phyloP scores from a whole-genome alignment of 2,888 invertebrate species.

The Ypsolopha sequella region DNA sequence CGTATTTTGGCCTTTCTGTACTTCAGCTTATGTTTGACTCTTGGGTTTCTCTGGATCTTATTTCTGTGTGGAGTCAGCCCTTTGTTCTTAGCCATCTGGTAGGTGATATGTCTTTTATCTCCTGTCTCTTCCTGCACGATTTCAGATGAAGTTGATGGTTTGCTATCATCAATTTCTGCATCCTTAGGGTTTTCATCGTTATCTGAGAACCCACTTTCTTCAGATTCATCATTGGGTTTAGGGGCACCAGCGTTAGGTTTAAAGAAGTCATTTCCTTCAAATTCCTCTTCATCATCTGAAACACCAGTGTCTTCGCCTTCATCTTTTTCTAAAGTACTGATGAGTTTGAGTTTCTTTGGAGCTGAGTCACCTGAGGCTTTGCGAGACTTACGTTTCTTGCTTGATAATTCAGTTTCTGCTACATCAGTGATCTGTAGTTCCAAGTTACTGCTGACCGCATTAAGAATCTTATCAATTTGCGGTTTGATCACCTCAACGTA shows the following conservation, averaged over 20 bases:
- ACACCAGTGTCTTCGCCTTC: slow-evolving; percentile 57
- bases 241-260: slow-evolving; percentile 18
- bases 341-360: slow-evolving; percentile 51
- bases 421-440: slow-evolving; percentile 32
- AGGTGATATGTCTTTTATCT: slow-evolving; percentile 87
- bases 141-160: slow-evolving; percentile 38
- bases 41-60: slow-evolving; percentile 93
- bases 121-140: slow-evolving; percentile 34
- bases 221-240: slow-evolving; percentile 40
- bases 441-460: slow-evolving; percentile 58
- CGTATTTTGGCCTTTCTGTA: slow-evolving; percentile 93
- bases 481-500: slow-evolving; percentile 77
- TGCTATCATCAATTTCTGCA: slow-evolving; percentile 33
- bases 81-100: slow-evolving; percentile 96
- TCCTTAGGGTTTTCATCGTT: slow-evolving; percentile 37
- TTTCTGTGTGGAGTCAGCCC: slow-evolving; percentile 92
- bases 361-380: slow-evolving; percentile 23
- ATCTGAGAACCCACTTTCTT: slow-evolving; percentile 57
- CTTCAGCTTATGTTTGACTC: slow-evolving; percentile 94
- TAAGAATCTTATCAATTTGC: slow-evolving; percentile 75
- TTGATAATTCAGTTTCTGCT: slow-evolving; percentile 18
- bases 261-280: slow-evolving; percentile 49
- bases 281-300: slow-evolving; percentile 52
- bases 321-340: slow-evolving; percentile 44
- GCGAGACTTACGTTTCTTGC: slow-evolving; percentile 40